Base-by-base conservation (phyloP, 1,140 invertebrate genomes). In the Euglossa dilemma region DNA sequence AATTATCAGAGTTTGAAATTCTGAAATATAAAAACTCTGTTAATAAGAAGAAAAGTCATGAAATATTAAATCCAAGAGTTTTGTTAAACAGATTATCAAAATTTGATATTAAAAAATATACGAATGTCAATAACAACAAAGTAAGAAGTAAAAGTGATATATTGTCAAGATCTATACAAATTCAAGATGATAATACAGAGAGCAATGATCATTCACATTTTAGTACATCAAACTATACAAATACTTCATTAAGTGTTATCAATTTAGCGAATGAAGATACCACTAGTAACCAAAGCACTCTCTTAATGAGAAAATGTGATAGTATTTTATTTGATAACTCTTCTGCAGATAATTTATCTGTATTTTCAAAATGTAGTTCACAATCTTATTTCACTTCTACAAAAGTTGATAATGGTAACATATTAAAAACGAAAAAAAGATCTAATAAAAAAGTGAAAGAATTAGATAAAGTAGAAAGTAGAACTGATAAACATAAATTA, bases 201-300 rank as follows among this genome's bases (percentile, higher is more conserved):
- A 45, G 18, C 23, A 4, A 47, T 25, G 50, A n/a, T 8, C 6
- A n/a, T 76, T 14, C 36, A 25, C n/a, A 28, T 20, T 36, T 0
- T 9, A 71, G 50, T 70, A 16, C 16, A 63, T n/a, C 23, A 56
- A 64, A 2, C 20, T 16, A 0, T 50, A 2, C 0, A 16, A 5
- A 56, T 61, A 6, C 47, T 81, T 12, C 43, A 1, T 7, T 1
- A 4, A 71, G 11, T 8, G 9, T 71, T 16, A 69, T 71, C 56
- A 74, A 82, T 43, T 11, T 78, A 66, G 25, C 28, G 6, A 28
- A 20, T 52, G 61, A 72, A 56, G 23, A 52, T 18, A 47, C 69
- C 25, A 73, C 75, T 50, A 90, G 89, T 18, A 80, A 91, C 28
- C 50, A 72, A 23, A 90, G 85, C 70, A 91, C 88, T 7, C 79